Evolutionary conservation across 2,888 invertebrate species (phyloP).

Genomic region (Andrena hattorfiana): DNA sequence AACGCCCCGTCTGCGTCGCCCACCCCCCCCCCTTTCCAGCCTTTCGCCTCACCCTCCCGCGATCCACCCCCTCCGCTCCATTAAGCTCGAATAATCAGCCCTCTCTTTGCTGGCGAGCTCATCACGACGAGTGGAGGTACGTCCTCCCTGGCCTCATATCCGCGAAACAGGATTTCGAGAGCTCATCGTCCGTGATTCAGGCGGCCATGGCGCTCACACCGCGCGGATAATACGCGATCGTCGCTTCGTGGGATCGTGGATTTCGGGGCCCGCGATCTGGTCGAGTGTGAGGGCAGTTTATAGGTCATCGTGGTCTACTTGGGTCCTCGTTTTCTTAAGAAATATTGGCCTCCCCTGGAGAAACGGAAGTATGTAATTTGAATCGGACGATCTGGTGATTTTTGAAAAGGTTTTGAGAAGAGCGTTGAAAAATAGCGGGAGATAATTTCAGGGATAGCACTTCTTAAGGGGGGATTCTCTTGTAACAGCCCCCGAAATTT

Average conservation of each 20-base stretch:
- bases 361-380: no score
- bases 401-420: no score
- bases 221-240: constrained; percentile 31
- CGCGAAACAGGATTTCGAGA: constrained; percentile 73
- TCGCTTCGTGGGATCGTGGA: constrained; percentile 1
- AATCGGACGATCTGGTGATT: no score
- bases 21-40: constrained; percentile 5
- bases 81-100: constrained; percentile 71
- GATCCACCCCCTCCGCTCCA: constrained; percentile 57
- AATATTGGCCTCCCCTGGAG: no score
- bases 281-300: neutral
- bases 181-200: constrained; percentile 66
- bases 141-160: constrained; percentile 65
- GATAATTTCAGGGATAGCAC: no score
- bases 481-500: no score
- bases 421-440: no score
- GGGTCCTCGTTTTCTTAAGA: no score
- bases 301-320: neutral
- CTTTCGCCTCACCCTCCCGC: constrained; percentile 27
- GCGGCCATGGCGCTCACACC: constrained; percentile 10
- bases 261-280: neutral
- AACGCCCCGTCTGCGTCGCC: constrained; percentile 57
- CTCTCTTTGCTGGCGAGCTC: constrained; percentile 62
- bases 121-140: constrained; percentile 63
- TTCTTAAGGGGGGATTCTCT: no score